phyloP scores from a whole-genome alignment of 2,113 vertebrate species.

The Columbina picui region DNA sequence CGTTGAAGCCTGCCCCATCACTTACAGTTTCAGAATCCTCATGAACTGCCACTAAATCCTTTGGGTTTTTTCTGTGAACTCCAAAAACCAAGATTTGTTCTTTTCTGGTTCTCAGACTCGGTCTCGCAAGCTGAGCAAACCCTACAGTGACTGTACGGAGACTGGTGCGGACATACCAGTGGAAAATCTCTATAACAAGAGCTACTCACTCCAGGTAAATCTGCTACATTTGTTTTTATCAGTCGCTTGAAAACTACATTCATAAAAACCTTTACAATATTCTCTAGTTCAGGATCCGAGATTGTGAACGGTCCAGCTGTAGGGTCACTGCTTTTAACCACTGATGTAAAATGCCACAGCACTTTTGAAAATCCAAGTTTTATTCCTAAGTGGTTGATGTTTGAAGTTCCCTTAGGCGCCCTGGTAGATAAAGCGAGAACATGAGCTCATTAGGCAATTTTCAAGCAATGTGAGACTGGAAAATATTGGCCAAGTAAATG shows the following conservation, averaged over 20 bases:
- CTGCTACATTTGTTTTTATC: not conserved
- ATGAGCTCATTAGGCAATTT: constrained; percentile 62
- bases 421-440: constrained; percentile 55
- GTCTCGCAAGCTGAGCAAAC: constrained; percentile 79
- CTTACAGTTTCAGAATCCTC: not conserved
- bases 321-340: not conserved
- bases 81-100: not conserved
- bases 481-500: constrained; percentile 66
- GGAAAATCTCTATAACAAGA: constrained; percentile 78
- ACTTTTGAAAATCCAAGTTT: not conserved
- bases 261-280: not conserved
- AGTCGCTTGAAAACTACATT: not conserved
- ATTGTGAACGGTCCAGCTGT: not conserved
- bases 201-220: constrained; percentile 82
- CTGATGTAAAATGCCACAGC: not conserved
- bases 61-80: not conserved
- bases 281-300: not conserved
- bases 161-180: constrained; percentile 75
- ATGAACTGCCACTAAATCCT: not conserved
- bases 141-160: constrained; percentile 82
- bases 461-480: constrained; percentile 62
- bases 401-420: constrained; percentile 49
- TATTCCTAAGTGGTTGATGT: constrained; percentile 34
- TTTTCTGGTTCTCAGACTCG: constrained; percentile 69
- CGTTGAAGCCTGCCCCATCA: not conserved